A percentile compares a stretch with the other conserved stretches of the same genome.
phyloP scores from a whole-genome alignment of 2,797 vertebrate species.

The Alca torda region DNA sequence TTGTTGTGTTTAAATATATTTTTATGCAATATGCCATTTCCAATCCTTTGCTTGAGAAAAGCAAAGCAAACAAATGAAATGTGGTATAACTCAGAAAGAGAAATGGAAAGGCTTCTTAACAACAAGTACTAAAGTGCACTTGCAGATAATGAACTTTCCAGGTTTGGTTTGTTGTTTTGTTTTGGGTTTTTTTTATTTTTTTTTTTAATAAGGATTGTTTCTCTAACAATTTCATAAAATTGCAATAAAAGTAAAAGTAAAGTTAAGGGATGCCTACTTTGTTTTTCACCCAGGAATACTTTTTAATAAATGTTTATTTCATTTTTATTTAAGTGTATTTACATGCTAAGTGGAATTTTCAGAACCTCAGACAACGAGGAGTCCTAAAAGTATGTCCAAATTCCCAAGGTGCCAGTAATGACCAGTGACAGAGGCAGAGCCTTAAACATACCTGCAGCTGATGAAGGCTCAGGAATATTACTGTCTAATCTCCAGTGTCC shows the following conservation, averaged over 20 bases:
- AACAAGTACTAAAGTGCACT: not conserved
- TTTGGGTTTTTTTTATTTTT: not conserved
- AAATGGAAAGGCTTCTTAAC: not conserved
- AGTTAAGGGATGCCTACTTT: not conserved
- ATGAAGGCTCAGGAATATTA: not conserved
- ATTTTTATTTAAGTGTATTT: not conserved
- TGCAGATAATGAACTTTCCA: not conserved
- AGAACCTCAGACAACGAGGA: not conserved
- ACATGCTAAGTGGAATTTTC: not conserved
- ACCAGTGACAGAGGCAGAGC: too few relatives aligned
- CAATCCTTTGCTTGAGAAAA: not conserved
- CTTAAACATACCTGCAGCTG: not conserved
- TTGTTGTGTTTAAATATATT: not conserved
- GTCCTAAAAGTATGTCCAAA: not conserved
- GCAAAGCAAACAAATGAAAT: not conserved
- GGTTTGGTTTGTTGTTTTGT: not conserved
- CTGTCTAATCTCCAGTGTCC: not conserved
- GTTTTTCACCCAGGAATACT: not conserved
- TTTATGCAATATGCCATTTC: not conserved
- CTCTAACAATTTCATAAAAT: not conserved
- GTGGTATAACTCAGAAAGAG: not conserved
- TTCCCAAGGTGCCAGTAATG: not conserved
- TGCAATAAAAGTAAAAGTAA: not conserved
- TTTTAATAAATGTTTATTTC: not conserved
- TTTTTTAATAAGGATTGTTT: not conserved